Conservation (phyloP, 2,888 invertebrate species). For the Sicus ferrugineus region DNA sequence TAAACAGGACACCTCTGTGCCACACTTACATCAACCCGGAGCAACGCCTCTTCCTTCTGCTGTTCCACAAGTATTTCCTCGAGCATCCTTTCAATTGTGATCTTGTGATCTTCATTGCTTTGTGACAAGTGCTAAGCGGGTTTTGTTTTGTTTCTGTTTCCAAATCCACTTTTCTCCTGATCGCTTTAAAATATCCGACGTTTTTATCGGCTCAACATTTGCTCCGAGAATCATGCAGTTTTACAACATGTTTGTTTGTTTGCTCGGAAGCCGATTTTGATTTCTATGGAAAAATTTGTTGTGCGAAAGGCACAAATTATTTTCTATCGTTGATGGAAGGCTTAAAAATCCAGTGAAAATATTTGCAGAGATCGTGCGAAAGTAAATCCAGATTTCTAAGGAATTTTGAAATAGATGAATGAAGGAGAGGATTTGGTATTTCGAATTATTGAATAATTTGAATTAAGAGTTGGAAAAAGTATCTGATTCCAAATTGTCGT, state of each 20-base stretch:
- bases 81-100: neutral
- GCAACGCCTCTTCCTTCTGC: constrained; percentile 31
- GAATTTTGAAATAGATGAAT: neutral
- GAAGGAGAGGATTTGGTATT: too few relatives aligned
- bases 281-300: constrained; percentile 1
- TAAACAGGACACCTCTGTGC: constrained; percentile 24
- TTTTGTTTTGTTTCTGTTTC: too few relatives aligned
- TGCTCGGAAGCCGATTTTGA: neutral
- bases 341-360: constrained; percentile 5
- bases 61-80: neutral
- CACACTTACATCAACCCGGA: constrained; percentile 24
- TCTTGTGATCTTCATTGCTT: constrained; percentile 13
- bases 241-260: neutral
- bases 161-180: neutral
- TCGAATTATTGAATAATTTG: too few relatives aligned
- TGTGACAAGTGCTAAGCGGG: constrained; percentile 8
- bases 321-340: neutral
- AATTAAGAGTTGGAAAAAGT: too few relatives aligned
- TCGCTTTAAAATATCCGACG: neutral
- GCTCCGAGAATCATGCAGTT: neutral
- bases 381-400: neutral
- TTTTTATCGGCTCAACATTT: constrained; percentile 11
- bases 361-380: neutral
- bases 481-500: too few relatives aligned
- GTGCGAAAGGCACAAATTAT: neutral